A percentile compares a stretch with the other conserved stretches of the same genome.
Evolutionary conservation across 2,113 vertebrate species (phyloP).

Genomic region (Percina caprodes): DNA sequence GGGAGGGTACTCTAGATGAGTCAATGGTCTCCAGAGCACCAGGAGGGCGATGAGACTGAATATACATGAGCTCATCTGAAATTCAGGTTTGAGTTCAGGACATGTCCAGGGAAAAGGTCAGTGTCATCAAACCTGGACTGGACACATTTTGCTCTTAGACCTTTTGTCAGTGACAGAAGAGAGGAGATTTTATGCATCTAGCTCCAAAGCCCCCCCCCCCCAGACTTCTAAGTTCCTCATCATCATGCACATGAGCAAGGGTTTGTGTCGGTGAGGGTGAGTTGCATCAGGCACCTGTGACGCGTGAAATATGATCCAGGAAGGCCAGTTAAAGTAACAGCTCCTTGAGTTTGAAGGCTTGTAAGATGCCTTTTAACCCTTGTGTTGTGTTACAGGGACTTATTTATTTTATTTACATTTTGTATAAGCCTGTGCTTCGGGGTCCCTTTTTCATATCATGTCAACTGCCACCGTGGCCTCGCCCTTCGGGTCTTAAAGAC

Average conservation of each 20-base stretch:
- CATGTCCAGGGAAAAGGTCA: slow-evolving; percentile 49
- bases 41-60: slow-evolving; percentile 33
- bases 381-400: too few relatives aligned
- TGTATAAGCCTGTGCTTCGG: too few relatives aligned
- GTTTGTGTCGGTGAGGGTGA: neutral
- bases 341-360: neutral
- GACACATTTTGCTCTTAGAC: slow-evolving; percentile 31
- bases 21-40: slow-evolving; percentile 19
- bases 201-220: neutral
- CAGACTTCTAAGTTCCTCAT: neutral
- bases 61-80: slow-evolving; percentile 52
- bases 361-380: too few relatives aligned
- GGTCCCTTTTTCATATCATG: too few relatives aligned
- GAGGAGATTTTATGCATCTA: neutral
- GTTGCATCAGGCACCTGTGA: neutral
- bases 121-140: slow-evolving; percentile 24
- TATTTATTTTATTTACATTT: too few relatives aligned
- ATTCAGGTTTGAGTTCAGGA: slow-evolving; percentile 47
- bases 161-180: slow-evolving; percentile 36
- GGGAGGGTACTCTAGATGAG: slow-evolving; percentile 6
- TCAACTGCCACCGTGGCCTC: too few relatives aligned
- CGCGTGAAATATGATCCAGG: neutral
- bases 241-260: neutral
- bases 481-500: too few relatives aligned
- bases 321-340: neutral